These are phyloP conservation scores for human (Homo sapiens) DNA, from an alignment of 2,113 vertebrate genomes.

Conservation along the genomic window DNA sequence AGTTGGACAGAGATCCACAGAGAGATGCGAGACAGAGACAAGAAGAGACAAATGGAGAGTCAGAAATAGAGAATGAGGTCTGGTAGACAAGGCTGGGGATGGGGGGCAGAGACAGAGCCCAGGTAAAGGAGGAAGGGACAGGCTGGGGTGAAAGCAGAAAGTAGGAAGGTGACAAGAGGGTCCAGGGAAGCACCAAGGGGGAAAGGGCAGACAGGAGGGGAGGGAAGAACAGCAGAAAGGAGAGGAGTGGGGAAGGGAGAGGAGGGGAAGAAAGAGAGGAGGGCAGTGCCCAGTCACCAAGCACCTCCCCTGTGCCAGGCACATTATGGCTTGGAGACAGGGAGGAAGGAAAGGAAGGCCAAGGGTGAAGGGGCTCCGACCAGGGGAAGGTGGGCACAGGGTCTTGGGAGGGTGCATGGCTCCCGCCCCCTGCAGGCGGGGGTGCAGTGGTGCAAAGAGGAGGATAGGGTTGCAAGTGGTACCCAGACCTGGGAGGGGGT, in stretches of 20 bases:
- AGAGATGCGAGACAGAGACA: conserved; percentile 39
- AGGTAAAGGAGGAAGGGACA: background rate
- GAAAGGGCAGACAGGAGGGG: background rate
- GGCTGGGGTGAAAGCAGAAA: background rate
- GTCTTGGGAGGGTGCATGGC: background rate
- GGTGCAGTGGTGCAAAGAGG: background rate
- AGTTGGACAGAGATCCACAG: background rate
- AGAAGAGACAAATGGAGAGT: conserved; percentile 32
- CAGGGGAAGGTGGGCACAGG: rapidly evolving
- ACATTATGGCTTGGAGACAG: background rate
- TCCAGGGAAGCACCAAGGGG: background rate
- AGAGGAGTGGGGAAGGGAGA: background rate
- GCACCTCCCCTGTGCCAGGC: background rate
- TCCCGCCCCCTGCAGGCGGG: conserved; percentile 34
- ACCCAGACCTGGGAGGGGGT: background rate
- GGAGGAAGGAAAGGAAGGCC: background rate
- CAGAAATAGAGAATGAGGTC: background rate
- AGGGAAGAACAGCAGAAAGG: background rate
- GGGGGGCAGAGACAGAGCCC: background rate
- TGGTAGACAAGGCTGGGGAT: background rate
- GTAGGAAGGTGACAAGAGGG: background rate
- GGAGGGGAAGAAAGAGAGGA: background rate
- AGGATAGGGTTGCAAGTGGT: background rate
- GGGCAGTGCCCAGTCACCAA: background rate
- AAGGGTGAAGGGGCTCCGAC: background rate